Conservation (phyloP, 2,888 invertebrate genomes). For the Trisateles emortualis region DNA sequence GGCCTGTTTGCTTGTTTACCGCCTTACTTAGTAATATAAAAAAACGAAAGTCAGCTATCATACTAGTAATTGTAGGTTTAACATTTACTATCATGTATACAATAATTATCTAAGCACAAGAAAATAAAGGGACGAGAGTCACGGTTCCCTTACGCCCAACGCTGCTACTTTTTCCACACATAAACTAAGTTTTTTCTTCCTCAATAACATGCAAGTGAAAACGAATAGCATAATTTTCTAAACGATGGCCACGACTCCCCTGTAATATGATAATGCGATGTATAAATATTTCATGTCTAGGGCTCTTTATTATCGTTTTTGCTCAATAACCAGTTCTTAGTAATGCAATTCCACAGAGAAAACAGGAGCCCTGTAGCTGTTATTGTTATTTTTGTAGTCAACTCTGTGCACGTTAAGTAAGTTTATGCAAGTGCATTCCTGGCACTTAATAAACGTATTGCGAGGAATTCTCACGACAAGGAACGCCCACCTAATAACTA, state of each 20-base stretch:
- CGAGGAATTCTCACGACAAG: conserved; percentile 23
- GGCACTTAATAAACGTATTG: conserved; percentile 19
- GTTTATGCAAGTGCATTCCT: conserved; percentile 32
- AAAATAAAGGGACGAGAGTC: conserved; percentile 55
- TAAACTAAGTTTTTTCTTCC: conserved; percentile 51
- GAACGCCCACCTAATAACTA: conserved; percentile 10
- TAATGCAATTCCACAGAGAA: conserved; percentile 69
- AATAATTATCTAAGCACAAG: conserved; percentile 50
- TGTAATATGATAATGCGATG: conserved; percentile 85
- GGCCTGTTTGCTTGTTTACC: no score
- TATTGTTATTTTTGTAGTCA: conserved; percentile 65
- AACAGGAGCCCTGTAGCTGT: conserved; percentile 64
- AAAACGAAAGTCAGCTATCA: conserved; percentile 15
- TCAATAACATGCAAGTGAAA: conserved; percentile 76
- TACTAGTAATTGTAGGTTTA: conserved; percentile 29
- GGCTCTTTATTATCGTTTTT: conserved; percentile 79
- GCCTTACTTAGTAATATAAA: background rate
- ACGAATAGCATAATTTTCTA: conserved; percentile 83
- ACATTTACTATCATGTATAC: conserved; percentile 34
- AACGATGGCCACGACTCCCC: conserved; percentile 82
- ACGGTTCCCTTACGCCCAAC: conserved; percentile 46
- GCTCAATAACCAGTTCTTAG: conserved; percentile 75
- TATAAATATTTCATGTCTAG: conserved; percentile 84
- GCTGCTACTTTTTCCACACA: conserved; percentile 39
- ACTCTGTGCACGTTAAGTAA: conserved; percentile 42